Conservation (phyloP, 2,113 vertebrate species). For the mouse (Mus musculus) region DNA sequence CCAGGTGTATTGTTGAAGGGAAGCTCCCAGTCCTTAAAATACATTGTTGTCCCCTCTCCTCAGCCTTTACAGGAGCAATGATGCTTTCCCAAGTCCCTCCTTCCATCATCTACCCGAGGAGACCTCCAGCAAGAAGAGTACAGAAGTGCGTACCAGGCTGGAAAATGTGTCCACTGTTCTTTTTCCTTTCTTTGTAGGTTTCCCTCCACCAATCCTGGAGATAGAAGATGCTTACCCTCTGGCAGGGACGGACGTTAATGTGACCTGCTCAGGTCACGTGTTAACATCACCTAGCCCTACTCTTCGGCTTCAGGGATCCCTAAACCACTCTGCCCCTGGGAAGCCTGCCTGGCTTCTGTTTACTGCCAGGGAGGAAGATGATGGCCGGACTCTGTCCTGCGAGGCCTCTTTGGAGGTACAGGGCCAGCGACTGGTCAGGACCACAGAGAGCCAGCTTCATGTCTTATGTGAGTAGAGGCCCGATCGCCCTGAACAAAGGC, state of each 20-base stretch:
- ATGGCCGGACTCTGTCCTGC: constrained; percentile 76
- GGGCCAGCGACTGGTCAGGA: constrained; percentile 62
- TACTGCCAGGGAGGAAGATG: constrained; percentile 67
- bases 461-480: constrained; percentile 74
- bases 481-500: neutral
- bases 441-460: constrained; percentile 61
- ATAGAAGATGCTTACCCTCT: constrained; percentile 53
- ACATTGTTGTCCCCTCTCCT: neutral
- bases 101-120: neutral
- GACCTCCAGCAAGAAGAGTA: neutral
- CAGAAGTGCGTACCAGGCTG: neutral
- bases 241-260: constrained; percentile 68
- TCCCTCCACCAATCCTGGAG: constrained; percentile 72
- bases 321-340: constrained; percentile 41
- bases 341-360: constrained; percentile 70
- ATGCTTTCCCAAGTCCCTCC: neutral
- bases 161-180: neutral
- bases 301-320: constrained; percentile 62
- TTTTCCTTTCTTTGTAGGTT: constrained; percentile 61
- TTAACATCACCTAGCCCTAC: constrained; percentile 70
- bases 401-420: constrained; percentile 73
- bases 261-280: constrained; percentile 66
- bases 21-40: neutral
- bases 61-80: neutral
- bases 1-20: neutral